Base-by-base conservation (phyloP, 2,888 invertebrate species). In the Girardia tigrina region DNA sequence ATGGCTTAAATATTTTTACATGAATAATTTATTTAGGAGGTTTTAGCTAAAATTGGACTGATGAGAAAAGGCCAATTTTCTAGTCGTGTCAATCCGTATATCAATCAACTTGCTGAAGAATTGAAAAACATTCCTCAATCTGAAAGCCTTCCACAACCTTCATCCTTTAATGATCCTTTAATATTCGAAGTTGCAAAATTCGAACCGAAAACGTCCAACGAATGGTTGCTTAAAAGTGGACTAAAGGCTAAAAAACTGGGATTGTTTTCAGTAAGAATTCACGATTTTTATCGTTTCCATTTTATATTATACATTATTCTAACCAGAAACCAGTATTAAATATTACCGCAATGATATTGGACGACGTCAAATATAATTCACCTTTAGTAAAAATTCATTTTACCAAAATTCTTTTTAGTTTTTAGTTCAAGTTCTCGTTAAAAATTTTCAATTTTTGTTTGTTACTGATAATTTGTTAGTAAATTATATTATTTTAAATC, bases 161-260 rank as follows among this genome's bases (percentile, higher is more conserved):
- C 83, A 28, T 83, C 83, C 26, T 84, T 84, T 79, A 82, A 83
- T 36, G 78, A 80, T 16, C 83, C 83, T 4, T 79, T 84, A 26
- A 79, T 78, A 23, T 78, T 84, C 69, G 81, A 82, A 71, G 75
- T 79, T 56, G 81, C 82, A 16, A 81, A 81, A 71, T 83, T 82
- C 78, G 82, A 82, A 56, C 81, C 82, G 6, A 79, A 80, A 27
- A 80, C 82, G 16, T 83, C 83, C 1, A 76, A 78, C 1, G 82
- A 82, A 1, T 84, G 84, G 84, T 79, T 84, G n/a, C 75, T 77
- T 26, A 80, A 81, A 72, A 81, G 83, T 80, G 83, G 83, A 1
- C 79, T 83, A 16, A 83, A 82, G 82, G 84, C 84, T 1, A 82
- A 81, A 75, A 80, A 80, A 29, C 79, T 84, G 70, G 83, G 83